Percentiles rank a stretch among this genome's conserved stretches.
Evolutionary conservation across 2,113 vertebrate species (phyloP).

Genomic region (Heteronetta atricapilla): DNA sequence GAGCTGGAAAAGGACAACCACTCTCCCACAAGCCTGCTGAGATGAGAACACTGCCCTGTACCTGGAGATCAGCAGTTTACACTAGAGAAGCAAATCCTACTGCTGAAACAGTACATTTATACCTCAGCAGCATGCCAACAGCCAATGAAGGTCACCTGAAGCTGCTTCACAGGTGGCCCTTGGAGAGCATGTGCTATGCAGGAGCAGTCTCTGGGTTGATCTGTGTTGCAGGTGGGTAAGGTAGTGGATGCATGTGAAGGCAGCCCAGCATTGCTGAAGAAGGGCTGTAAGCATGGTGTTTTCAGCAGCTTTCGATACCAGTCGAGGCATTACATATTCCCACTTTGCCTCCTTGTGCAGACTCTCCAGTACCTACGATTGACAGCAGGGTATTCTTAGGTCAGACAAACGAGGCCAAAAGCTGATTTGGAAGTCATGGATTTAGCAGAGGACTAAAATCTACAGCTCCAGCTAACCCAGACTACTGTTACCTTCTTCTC

Average conservation of each 20-base stretch:
- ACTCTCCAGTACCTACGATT: neutral
- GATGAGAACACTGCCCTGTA: neutral
- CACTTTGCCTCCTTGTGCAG: neutral
- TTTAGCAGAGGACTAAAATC: neutral
- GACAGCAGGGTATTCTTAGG: neutral
- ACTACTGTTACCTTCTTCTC: neutral
- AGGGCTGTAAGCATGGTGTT: neutral
- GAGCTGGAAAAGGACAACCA: neutral
- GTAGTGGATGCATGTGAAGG: neutral
- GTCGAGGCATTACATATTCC: rapidly evolving
- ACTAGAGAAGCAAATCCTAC: neutral
- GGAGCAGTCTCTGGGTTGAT: neutral
- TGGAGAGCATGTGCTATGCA: neutral
- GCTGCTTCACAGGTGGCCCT: neutral
- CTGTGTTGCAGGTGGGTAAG: neutral
- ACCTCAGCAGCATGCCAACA: neutral
- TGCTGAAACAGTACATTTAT: neutral
- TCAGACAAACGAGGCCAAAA: neutral
- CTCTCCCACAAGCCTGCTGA: neutral
- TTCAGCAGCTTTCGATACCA: neutral
- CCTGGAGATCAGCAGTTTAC: neutral
- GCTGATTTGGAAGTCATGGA: neutral
- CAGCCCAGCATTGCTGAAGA: neutral
- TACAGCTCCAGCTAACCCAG: neutral
- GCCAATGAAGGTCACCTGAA: neutral